These are phyloP conservation scores for Stomatorhinus ivindoensis DNA, from an alignment of 2,113 vertebrate genomes.

Conservation along the genomic window DNA sequence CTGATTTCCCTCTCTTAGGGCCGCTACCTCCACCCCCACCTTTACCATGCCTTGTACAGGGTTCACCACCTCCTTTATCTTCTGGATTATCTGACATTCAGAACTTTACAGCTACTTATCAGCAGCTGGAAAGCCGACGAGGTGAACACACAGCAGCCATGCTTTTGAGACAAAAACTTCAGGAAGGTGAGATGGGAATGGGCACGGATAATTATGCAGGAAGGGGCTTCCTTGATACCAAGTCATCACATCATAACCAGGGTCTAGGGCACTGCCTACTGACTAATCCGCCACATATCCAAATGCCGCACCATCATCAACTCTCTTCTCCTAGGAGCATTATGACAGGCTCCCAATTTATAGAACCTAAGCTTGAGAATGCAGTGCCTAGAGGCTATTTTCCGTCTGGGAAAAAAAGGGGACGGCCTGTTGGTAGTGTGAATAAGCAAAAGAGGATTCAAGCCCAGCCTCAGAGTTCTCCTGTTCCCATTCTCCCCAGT, in stretches of 20 bases:
- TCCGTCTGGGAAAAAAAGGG: conserved; percentile 96
- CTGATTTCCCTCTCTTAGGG: conserved; percentile 55
- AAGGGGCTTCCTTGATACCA: conserved; percentile 57
- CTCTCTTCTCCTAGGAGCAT: conserved; percentile 46
- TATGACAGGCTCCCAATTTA: conserved; percentile 31
- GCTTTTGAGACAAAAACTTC: conserved; percentile 63
- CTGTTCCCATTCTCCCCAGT: conserved; percentile 20
- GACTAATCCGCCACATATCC: conserved; percentile 47
- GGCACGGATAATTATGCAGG: conserved; percentile 61
- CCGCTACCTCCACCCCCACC: conserved; percentile 64
- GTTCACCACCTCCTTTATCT: conserved; percentile 62
- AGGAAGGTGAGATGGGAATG: conserved; percentile 60
- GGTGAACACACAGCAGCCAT: conserved; percentile 64
- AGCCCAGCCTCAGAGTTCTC: conserved; percentile 36
- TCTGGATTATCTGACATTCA: conserved; percentile 67
- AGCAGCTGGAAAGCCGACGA: conserved; percentile 61
- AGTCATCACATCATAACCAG: conserved; percentile 53
- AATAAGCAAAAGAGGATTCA: conserved; percentile 85
- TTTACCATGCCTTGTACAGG: conserved; percentile 60
- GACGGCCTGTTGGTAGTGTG: conserved; percentile 90
- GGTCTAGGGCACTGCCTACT: conserved; percentile 52
- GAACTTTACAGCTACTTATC: conserved; percentile 67
- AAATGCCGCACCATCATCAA: conserved; percentile 34
- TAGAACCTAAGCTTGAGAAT: conserved; percentile 55
- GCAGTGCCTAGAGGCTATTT: conserved; percentile 89